A percentile compares a stretch with the other conserved stretches of the same genome.
Evolutionary conservation across 2,113 vertebrate genomes (phyloP).

Genomic region (Alligator mississippiensis): DNA sequence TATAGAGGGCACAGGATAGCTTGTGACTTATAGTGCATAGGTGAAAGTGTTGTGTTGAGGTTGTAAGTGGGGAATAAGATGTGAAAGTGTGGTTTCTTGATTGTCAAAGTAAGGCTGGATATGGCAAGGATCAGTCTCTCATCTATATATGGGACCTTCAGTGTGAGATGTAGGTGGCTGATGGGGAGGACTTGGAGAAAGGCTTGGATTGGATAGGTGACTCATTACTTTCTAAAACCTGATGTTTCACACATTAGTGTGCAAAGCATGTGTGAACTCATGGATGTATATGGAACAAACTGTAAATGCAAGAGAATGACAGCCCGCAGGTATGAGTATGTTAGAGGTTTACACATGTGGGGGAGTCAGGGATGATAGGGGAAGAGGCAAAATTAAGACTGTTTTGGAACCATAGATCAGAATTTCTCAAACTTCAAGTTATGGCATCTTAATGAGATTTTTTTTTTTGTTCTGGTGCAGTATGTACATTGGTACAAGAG

Average conservation of each 20-base stretch:
- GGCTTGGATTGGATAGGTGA: neutral
- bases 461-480: neutral
- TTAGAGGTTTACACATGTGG: neutral
- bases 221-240: neutral
- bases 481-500: too few relatives aligned
- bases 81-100: conserved; percentile 14
- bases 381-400: neutral
- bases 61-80: neutral
- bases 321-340: neutral
- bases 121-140: neutral
- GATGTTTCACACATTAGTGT: neutral
- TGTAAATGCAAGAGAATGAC: neutral
- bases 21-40: conserved; percentile 9
- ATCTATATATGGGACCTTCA: neutral
- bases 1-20: neutral
- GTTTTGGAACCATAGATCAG: neutral
- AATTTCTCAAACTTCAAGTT: neutral
- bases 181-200: neutral
- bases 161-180: neutral
- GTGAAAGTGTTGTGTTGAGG: neutral
- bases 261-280: neutral
- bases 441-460: neutral
- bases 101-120: neutral
- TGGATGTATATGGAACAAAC: neutral
- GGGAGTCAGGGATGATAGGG: neutral